Conservation (phyloP, 2,888 invertebrate genomes). For the Microctonus aethiopoides region DNA sequence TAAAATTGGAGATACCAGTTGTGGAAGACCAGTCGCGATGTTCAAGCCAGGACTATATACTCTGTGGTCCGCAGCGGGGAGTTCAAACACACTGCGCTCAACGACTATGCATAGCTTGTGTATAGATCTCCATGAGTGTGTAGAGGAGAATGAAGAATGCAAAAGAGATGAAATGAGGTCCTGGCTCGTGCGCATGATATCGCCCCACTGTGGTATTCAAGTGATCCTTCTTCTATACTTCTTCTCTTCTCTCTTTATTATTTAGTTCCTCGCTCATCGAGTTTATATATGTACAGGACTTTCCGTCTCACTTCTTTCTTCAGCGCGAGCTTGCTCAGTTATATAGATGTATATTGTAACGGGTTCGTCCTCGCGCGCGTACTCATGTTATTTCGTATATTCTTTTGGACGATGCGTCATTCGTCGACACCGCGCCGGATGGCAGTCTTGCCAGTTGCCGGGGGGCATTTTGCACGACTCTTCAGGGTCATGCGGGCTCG, state of each 20-base stretch:
- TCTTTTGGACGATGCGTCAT: constrained; percentile 60
- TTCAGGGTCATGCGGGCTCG: constrained; percentile 10
- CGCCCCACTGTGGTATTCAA: background rate
- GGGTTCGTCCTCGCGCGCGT: constrained; percentile 46
- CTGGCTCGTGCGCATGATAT: constrained; percentile 20
- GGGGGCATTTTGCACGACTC: constrained; percentile 9
- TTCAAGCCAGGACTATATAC: constrained; percentile 4
- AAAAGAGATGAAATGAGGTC: constrained; percentile 2
- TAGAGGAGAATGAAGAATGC: background rate
- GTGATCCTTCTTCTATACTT: background rate
- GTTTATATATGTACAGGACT: background rate
- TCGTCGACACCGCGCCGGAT: constrained; percentile 41
- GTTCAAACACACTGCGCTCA: background rate
- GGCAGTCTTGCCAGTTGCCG: constrained; percentile 12
- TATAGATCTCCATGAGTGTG: background rate
- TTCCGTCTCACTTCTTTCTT: background rate
- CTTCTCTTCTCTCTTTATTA: background rate
- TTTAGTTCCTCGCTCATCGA: background rate
- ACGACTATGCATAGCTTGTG: constrained; percentile 6
- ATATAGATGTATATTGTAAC: constrained; percentile 41
- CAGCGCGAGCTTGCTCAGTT: constrained; percentile 20
- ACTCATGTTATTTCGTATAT: constrained; percentile 57
- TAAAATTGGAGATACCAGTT: constrained; percentile 28
- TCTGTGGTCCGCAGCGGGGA: constrained; percentile 13
- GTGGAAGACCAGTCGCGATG: constrained; percentile 24